Evolutionary conservation across 2,797 vertebrate species (phyloP).

Genomic region (Protonibea diacanthus): DNA sequence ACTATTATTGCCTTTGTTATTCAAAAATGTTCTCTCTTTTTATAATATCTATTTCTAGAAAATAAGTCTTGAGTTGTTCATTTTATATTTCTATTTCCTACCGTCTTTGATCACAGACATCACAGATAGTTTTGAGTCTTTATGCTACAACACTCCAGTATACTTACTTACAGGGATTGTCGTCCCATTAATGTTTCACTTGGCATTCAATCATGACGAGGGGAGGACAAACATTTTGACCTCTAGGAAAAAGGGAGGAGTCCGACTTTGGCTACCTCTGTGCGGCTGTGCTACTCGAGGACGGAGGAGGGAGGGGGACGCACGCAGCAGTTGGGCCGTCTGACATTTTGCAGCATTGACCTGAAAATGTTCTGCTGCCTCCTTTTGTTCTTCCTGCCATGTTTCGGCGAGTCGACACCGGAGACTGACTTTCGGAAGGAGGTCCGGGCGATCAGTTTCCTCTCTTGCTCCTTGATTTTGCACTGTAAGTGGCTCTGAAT

Average conservation of each 20-base stretch:
- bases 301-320: conserved; percentile 92
- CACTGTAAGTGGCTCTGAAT: conserved; percentile 98
- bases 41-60: conserved; percentile 82
- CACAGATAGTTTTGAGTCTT: conserved; percentile 73
- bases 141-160: conserved; percentile 79
- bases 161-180: conserved; percentile 68
- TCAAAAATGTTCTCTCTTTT: conserved; percentile 76
- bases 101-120: conserved; percentile 74
- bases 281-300: conserved; percentile 83
- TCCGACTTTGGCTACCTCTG: conserved; percentile 56
- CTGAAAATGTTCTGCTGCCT: conserved; percentile 93
- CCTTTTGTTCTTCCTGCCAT: conserved; percentile 91
- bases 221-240: conserved; percentile 67
- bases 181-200: conserved; percentile 65
- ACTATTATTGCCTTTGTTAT: conserved; percentile 84
- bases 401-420: conserved; percentile 75
- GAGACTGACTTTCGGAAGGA: conserved; percentile 91
- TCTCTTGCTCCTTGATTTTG: conserved; percentile 97
- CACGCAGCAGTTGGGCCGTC: conserved; percentile 94
- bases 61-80: conserved; percentile 73
- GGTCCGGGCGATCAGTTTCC: conserved; percentile 87
- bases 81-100: conserved; percentile 69
- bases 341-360: conserved; percentile 95
- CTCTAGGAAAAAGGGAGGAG: conserved; percentile 54
- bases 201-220: conserved; percentile 61